phyloP scores from a whole-genome alignment of 1,140 invertebrate genomes.

The Aplysia californica region DNA sequence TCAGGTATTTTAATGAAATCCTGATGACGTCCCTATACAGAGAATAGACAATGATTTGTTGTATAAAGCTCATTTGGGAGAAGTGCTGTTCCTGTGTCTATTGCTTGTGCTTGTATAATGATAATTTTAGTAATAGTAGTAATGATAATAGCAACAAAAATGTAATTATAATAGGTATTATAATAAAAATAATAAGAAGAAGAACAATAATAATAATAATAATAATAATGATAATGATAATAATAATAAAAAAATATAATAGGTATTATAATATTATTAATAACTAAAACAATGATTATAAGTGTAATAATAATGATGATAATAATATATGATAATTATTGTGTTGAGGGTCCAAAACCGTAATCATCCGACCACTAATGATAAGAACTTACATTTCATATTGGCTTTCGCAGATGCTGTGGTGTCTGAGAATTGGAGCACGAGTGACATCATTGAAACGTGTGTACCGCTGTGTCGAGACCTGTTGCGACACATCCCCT shows the following conservation, averaged over 20 bases:
- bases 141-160: neutral
- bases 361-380: too few species aligned
- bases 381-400: too few species aligned
- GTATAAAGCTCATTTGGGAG: too few species aligned
- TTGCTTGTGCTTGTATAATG: neutral
- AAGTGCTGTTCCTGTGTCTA: neutral
- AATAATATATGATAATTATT: neutral
- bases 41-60: too few species aligned
- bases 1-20: too few species aligned
- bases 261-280: neutral
- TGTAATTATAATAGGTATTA: neutral
- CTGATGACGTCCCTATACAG: too few species aligned
- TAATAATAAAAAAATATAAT: neutral
- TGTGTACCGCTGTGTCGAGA: conserved; percentile 29
- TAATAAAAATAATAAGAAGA: neutral
- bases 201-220: neutral
- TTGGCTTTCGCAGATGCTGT: neutral
- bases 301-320: neutral
- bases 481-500: conserved; percentile 40
- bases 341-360: neutral
- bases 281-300: neutral
- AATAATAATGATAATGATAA: neutral
- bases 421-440: neutral
- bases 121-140: neutral
- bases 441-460: conserved; percentile 38